A percentile compares a stretch with the other conserved stretches of the same genome.
phyloP scores from a whole-genome alignment of 2,797 vertebrate genomes.

The Peromyscus eremicus region DNA sequence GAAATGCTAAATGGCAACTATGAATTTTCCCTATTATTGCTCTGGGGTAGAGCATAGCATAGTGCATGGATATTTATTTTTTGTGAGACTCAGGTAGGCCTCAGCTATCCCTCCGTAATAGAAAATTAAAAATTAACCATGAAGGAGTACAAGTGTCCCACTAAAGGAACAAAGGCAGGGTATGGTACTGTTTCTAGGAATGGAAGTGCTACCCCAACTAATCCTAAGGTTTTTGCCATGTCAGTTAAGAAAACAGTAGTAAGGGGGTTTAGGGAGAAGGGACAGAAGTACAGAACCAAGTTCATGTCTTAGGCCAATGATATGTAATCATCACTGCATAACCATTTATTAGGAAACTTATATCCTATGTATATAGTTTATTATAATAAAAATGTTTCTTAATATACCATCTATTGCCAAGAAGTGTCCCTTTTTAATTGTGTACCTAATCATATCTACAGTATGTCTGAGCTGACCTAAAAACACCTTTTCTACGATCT shows the following conservation, averaged over 20 bases:
- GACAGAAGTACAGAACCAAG: background rate
- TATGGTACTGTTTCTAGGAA: background rate
- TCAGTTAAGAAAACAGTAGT: conserved; percentile 6
- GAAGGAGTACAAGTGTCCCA: background rate
- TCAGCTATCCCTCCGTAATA: background rate
- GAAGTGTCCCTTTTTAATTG: background rate
- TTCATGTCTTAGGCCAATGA: background rate
- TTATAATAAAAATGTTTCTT: background rate
- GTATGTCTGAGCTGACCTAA: background rate
- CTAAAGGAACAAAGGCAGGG: background rate
- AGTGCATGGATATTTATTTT: background rate
- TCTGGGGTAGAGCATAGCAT: background rate
- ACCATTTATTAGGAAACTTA: background rate
- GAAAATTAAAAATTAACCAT: background rate
- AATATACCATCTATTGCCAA: background rate
- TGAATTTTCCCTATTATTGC: background rate
- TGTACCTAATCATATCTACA: background rate
- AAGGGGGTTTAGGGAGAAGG: accelerated
- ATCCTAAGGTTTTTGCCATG: background rate
- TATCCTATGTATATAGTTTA: background rate
- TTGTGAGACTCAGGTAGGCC: background rate
- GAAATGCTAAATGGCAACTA: background rate
- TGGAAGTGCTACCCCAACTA: background rate
- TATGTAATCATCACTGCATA: background rate
- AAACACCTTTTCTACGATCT: background rate